Evolutionary conservation across 2,888 invertebrate genomes (phyloP).

Genomic region (Drosophila mercatorum): DNA sequence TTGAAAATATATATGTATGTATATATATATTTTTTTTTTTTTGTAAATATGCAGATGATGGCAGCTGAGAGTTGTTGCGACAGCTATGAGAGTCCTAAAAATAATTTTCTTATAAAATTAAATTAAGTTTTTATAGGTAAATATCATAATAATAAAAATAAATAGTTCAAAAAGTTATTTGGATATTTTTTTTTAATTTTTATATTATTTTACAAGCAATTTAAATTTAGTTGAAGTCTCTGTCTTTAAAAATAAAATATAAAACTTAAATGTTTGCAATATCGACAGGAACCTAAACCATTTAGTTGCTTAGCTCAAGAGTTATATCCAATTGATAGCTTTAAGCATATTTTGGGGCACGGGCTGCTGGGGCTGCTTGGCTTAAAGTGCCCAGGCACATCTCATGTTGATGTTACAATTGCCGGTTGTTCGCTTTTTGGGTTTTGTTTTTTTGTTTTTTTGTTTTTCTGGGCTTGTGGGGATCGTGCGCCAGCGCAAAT

Average conservation of each 20-base stretch:
- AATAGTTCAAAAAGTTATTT: too few relatives aligned
- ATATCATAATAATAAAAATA: not conserved
- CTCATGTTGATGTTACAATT: slow-evolving; percentile 79
- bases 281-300: too few relatives aligned
- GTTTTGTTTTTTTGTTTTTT: slow-evolving; percentile 5
- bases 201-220: too few relatives aligned
- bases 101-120: too few relatives aligned
- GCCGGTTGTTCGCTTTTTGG: slow-evolving; percentile 57
- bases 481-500: slow-evolving; percentile 74
- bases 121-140: not conserved
- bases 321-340: slow-evolving; percentile 4
- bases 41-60: not conserved
- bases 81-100: too few relatives aligned
- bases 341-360: slow-evolving; percentile 22
- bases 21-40: not conserved
- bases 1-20: too few relatives aligned
- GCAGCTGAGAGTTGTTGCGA: not conserved
- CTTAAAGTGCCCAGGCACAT: slow-evolving; percentile 56
- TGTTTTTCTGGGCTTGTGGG: slow-evolving; percentile 29
- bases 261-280: not conserved
- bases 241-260: not conserved
- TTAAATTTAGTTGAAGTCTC: too few relatives aligned
- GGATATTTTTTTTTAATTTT: too few relatives aligned
- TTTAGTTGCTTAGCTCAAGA: not conserved
- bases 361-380: slow-evolving; percentile 28